phyloP scores from a whole-genome alignment of 2,797 vertebrate genomes.

The Chelon labrosus region DNA sequence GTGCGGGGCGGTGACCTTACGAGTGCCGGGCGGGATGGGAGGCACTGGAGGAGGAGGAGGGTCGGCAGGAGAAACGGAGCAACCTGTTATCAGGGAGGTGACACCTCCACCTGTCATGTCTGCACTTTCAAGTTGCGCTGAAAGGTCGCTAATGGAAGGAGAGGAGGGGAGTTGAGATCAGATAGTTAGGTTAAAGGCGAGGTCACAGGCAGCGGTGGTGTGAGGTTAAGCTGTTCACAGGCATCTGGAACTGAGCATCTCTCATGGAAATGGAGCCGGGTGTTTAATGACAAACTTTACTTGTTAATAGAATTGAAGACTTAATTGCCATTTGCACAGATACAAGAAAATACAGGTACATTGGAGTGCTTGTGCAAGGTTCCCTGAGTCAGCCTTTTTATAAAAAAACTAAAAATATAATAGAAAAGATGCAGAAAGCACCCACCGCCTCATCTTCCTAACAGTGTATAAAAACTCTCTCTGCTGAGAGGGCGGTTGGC shows the following conservation, averaged over 20 bases:
- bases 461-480: too few species aligned
- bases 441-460: too few species aligned
- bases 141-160: conserved; percentile 57
- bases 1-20: conserved; percentile 53
- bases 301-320: too few species aligned
- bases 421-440: too few species aligned
- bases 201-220: neutral
- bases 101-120: conserved; percentile 60
- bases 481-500: too few species aligned
- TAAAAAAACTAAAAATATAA: too few species aligned
- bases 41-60: conserved; percentile 49
- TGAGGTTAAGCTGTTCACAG: conserved; percentile 24
- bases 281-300: neutral
- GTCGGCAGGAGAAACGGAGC: conserved; percentile 46
- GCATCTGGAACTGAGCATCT: conserved; percentile 2
- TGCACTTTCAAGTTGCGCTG: conserved; percentile 35
- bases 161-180: conserved; percentile 32
- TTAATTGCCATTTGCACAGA: too few species aligned
- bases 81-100: conserved; percentile 59
- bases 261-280: neutral
- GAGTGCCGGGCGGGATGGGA: conserved; percentile 40
- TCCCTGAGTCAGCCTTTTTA: too few species aligned
- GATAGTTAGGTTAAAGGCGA: conserved; percentile 24
- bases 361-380: too few species aligned
- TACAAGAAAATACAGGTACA: too few species aligned